Evolutionary conservation across 2,888 invertebrate genomes (phyloP).

Genomic region (Drosophila diplacantha): DNA sequence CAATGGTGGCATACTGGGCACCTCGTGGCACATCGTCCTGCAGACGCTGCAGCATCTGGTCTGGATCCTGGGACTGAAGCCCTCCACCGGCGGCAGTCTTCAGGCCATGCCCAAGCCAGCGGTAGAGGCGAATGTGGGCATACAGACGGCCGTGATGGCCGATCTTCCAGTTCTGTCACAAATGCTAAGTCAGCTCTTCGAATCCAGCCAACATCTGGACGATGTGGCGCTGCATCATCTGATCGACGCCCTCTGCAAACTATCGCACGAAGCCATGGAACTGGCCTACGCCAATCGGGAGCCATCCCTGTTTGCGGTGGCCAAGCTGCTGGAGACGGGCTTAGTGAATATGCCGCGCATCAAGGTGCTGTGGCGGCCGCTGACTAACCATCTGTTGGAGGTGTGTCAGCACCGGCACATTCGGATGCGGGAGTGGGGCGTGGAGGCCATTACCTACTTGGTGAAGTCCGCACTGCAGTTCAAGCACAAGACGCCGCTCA

Average conservation of each 20-base stretch:
- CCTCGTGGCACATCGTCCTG: constrained; percentile 96
- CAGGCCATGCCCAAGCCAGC: constrained; percentile 87
- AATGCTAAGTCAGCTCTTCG: constrained; percentile 94
- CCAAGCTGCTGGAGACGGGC: constrained; percentile 98
- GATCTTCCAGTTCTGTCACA: constrained; percentile 94
- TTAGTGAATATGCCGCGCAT: constrained; percentile 95
- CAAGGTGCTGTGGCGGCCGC: constrained; percentile 95
- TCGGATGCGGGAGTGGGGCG: constrained; percentile 98
- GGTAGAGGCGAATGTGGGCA: constrained; percentile 87
- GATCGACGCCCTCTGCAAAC: constrained; percentile 96
- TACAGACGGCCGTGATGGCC: constrained; percentile 97
- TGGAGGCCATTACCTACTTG: constrained; percentile 95
- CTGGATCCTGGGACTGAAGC: constrained; percentile 97
- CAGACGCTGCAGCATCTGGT: constrained; percentile 94
- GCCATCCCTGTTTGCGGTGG: constrained; percentile 97
- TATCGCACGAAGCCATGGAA: constrained; percentile 98
- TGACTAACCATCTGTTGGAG: constrained; percentile 96
- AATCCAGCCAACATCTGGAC: constrained; percentile 94
- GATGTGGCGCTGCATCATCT: constrained; percentile 97
- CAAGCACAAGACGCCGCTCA: constrained; percentile 88
- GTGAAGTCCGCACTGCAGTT: constrained; percentile 94
- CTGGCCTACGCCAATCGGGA: constrained; percentile 96
- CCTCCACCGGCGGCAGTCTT: constrained; percentile 94
- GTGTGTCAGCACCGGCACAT: constrained; percentile 97
- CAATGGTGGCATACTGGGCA: constrained; percentile 93